Evolutionary conservation across 2,113 vertebrate genomes (phyloP).

Genomic region (Carollia perspicillata): DNA sequence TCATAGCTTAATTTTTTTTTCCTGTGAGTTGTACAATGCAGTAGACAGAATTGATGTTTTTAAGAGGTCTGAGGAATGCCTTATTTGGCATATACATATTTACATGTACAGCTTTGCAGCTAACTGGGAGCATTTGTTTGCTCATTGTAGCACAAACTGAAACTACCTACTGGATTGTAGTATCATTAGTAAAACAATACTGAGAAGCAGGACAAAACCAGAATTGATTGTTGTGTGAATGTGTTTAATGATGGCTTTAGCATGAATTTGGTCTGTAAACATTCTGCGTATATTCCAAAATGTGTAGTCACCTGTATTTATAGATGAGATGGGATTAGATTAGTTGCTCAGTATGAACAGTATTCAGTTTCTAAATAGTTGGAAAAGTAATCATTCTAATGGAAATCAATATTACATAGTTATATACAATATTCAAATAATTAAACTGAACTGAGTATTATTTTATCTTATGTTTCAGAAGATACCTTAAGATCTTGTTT

Average conservation of each 20-base stretch:
- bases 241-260: neutral
- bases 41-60: constrained; percentile 1
- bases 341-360: neutral
- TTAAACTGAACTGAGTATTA: neutral
- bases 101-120: neutral
- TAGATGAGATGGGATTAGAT: neutral
- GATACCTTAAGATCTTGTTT: neutral
- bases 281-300: neutral
- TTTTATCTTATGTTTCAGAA: constrained; percentile 16
- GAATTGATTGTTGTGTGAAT: neutral
- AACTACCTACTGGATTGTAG: neutral
- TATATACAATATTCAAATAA: neutral
- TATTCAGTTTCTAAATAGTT: constrained; percentile 40
- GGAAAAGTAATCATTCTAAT: neutral
- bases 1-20: neutral
- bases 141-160: neutral
- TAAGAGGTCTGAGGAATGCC: neutral
- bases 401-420: neutral
- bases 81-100: neutral
- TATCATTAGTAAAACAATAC: neutral
- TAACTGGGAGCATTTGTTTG: neutral
- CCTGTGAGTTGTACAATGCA: neutral
- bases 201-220: neutral
- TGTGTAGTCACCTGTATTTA: neutral
- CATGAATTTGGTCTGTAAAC: neutral